Evolutionary conservation across 2,797 vertebrate genomes (phyloP).

Genomic region (Sylvilagus floridanus): DNA sequence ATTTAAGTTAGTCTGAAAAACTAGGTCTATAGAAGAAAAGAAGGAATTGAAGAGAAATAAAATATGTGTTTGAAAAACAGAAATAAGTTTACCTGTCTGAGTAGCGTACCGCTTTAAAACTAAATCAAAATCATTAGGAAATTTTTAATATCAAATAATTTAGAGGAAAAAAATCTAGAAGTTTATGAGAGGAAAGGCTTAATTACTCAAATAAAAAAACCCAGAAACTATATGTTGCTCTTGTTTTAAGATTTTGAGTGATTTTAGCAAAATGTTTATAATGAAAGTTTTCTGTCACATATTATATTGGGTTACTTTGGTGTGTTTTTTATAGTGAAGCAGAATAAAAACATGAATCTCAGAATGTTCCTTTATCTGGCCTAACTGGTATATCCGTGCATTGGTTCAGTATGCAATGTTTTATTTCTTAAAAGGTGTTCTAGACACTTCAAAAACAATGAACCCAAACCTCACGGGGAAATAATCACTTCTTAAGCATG

Average conservation of each 20-base stretch:
- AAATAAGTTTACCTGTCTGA: slow-evolving; percentile 74
- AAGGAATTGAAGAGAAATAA: slow-evolving; percentile 64
- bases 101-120: slow-evolving; percentile 79
- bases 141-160: slow-evolving; percentile 50
- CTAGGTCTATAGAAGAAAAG: slow-evolving; percentile 53
- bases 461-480: background rate
- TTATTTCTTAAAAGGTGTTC: slow-evolving; percentile 33
- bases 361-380: background rate
- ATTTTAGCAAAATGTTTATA: background rate
- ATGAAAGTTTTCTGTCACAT: background rate
- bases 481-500: background rate
- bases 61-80: slow-evolving; percentile 36
- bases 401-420: slow-evolving; percentile 27
- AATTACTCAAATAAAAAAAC: slow-evolving; percentile 69
- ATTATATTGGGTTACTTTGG: slow-evolving; percentile 36
- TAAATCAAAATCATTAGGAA: slow-evolving; percentile 79
- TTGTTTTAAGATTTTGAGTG: slow-evolving; percentile 67
- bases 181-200: slow-evolving; percentile 73
- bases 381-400: background rate
- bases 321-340: background rate
- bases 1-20: slow-evolving; percentile 69
- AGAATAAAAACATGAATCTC: slow-evolving; percentile 18
- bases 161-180: slow-evolving; percentile 71
- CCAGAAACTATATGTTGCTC: slow-evolving; percentile 35
- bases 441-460: slow-evolving; percentile 5